Base-by-base conservation (phyloP, 2,113 vertebrate species). In the Noctilio leporinus region DNA sequence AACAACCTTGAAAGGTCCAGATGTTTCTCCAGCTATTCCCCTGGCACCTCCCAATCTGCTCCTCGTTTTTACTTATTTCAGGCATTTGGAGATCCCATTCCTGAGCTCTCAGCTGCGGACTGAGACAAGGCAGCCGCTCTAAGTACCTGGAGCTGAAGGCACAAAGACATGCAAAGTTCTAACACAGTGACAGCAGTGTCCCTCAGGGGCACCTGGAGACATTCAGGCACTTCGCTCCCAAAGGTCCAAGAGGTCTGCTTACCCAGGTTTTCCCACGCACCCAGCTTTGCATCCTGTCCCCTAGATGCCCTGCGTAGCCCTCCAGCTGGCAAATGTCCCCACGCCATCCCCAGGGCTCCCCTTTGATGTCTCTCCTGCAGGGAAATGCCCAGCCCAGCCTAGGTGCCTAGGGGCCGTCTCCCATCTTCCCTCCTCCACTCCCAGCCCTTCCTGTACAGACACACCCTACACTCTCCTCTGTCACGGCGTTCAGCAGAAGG, bases 391-490 rank as follows among this genome's bases (percentile, higher is more conserved):
- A 78, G 75, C 4, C 11, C 4, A 43, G 1, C 11, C 9, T 24
- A 28, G 2, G 5, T 20, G 28, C 22, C 26, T n/a, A 59, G 53
- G 33, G 28, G 8, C 35, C 11, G 5, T 11, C 77, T 75, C 49
- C 57, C 30, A 75, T 28, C 33, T 11, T 17, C 47, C 2, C 17
- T 45, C 28, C 28, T 55, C 57, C 15, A 62, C 33, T 22, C 15
- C 17, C 2, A 5, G 64, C 7, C n/a, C 17, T 43, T 5, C 10
- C 1, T 26, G 4, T 11, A 33, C 20, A 4, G 16, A 38, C 40
- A 24, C 67, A 65, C 55, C 20, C 28, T 11, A 38, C 9, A 12
- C 10, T 64, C 40, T 67, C 43, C 43, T 45, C 40, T 28, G 2
- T 17, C 26, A 45, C 6, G 51, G 30, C 19, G 53, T 49, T 78